phyloP scores from a whole-genome alignment of 2,113 vertebrate genomes.

The Pungitius pungitius region DNA sequence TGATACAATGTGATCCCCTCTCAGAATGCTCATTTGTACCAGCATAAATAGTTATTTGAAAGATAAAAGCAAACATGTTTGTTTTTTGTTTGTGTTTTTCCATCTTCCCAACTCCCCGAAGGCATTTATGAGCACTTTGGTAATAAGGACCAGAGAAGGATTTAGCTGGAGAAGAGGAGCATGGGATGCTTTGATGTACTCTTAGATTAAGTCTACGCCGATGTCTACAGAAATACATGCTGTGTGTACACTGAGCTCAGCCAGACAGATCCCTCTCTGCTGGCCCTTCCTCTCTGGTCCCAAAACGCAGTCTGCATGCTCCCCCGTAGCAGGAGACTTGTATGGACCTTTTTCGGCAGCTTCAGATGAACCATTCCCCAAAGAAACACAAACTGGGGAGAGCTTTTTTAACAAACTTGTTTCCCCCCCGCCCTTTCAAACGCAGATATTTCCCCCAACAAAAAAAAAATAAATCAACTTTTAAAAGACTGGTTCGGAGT shows the following conservation, averaged over 20 bases:
- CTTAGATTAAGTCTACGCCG: conserved; percentile 80
- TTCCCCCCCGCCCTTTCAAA: conserved; percentile 20
- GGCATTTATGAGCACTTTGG: conserved; percentile 83
- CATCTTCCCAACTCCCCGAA: conserved; percentile 65
- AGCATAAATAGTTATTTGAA: conserved; percentile 81
- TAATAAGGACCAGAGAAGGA: conserved; percentile 81
- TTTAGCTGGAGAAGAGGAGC: conserved; percentile 74
- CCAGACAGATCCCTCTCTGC: conserved; percentile 65
- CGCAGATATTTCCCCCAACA: conserved; percentile 55
- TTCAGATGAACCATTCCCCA: conserved; percentile 76
- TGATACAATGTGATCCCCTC: conserved; percentile 58
- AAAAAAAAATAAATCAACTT: conserved; percentile 66
- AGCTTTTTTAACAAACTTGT: conserved; percentile 50
- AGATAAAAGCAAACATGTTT: conserved; percentile 85
- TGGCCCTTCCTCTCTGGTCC: conserved; percentile 72
- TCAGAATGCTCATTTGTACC: conserved; percentile 79
- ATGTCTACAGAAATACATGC: conserved; percentile 80
- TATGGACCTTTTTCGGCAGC: conserved; percentile 74
- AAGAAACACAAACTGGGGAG: conserved; percentile 70
- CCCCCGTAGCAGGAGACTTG: conserved; percentile 72
- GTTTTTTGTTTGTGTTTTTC: conserved; percentile 80
- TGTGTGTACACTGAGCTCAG: conserved; percentile 62
- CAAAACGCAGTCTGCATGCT: conserved; percentile 68
- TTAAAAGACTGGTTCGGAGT: conserved; percentile 62
- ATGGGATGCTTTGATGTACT: conserved; percentile 83